phyloP scores from a whole-genome alignment of 2,797 vertebrate species.

The Hemitrygon akajei region DNA sequence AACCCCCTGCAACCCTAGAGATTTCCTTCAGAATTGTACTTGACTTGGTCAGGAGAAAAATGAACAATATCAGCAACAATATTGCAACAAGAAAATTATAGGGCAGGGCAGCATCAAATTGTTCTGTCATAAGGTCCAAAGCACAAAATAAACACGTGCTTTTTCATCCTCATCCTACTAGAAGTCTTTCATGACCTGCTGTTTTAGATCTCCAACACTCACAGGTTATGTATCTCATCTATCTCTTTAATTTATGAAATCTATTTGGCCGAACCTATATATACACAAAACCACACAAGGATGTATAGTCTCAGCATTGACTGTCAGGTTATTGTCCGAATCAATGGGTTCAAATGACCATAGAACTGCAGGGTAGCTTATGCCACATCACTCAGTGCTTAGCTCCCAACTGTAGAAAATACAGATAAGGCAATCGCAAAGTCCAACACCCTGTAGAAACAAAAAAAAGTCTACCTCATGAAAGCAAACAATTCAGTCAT shows the following conservation, averaged over 20 bases:
- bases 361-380: background rate
- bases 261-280: background rate
- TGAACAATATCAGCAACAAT: background rate
- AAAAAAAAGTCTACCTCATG: too few relatives aligned
- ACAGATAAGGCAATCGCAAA: background rate
- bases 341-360: background rate
- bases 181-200: background rate
- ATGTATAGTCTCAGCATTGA: background rate
- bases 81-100: background rate
- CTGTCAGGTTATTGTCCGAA: background rate
- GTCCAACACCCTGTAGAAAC: background rate
- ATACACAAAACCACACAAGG: background rate
- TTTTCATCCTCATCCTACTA: background rate
- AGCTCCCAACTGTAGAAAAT: background rate
- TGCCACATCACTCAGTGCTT: background rate
- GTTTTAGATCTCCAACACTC: background rate
- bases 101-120: background rate
- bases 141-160: background rate
- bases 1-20: background rate
- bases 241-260: background rate
- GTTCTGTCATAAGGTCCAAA: too few relatives aligned
- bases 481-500: background rate
- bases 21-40: background rate
- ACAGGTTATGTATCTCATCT: background rate
- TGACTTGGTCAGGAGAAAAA: background rate